Evolutionary conservation across 2,113 vertebrate genomes (phyloP), one percentile per base, ranked within the genome.

Genomic region (Parus major): DNA sequence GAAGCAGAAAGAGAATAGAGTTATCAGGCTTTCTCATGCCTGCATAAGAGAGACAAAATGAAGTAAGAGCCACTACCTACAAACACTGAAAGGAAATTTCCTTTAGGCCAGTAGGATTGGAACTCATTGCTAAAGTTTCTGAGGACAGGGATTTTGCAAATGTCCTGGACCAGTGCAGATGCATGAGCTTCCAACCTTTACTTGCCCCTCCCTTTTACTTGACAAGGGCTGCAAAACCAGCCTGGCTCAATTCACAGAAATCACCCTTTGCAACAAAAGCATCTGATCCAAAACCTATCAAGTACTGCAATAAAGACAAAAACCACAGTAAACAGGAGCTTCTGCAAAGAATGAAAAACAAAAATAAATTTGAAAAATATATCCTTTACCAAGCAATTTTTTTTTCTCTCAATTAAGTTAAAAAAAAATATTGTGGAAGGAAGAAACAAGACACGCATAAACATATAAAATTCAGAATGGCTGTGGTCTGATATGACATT

Each of bases 401-500:
- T 49, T 65, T 66, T 47, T 25, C 22, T 46, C 53, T 78, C 36
- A 53, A 87, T 86, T 87, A 91, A 69, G 33, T 66, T 61, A 15
- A 64, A 86, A 76, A 39, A 44, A 86, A 75, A 49, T 39, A 71
- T 20, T 31, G 29, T 23, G 8, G 49, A 91, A 89, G 76, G 46
- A 92, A 76, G 76, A 86, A 91, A 84, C 27, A 72, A 86, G 55
- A 78, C 78, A 90, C 9, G 44, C 36, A 1, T 42, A 88, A 75
- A 91, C 19, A 64, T 71, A 70, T 46, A 82, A 75, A 87, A 88
- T 73, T 60, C 94, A 91, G 82, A 88, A 96, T 66, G 93, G 95
- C 82, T 79, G 39, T 85, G 65, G 96, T 93, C 71, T 77, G 92
- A 94, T 93, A 93, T 93, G 96, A 97, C 96, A 96, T 97, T 92